Evolutionary conservation across 2,888 invertebrate genomes (phyloP), one percentile per base, ranked within the genome.

Genomic region (Nezara viridula): DNA sequence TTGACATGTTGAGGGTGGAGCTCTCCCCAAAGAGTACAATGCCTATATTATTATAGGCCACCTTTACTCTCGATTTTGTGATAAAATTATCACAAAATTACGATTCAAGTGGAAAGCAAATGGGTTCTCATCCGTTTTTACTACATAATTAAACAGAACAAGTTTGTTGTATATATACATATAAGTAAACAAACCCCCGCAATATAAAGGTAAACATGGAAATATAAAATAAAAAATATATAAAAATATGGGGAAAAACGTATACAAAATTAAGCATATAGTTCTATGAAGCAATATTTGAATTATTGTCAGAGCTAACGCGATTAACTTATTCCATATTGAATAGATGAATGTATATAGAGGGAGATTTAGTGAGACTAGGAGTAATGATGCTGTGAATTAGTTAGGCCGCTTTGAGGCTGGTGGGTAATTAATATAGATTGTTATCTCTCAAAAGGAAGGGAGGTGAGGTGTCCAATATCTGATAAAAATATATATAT

Each of bases 311-410:
- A 24, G 27, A 40, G 73, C 4, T 9, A 77, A 44, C 21, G 37
- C 40, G 37, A 77, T 77, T 77, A 77, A 77, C 14, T 5, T 37
- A 73, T 37, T 73, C 73, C 73, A 73, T 73, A 73, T 44, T 40
- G 77, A 40, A 77, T 77, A 77, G 77, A 21, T 19, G 77, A 77
- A 12, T 77, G 77, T 77, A 40, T 40, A 44, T 7, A 60, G 60
- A 16, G 40, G 40, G 73, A n/a, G 77, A 77, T 77, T 77, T 77
- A 77, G 40, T 77, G 40, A 0, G 73, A 3, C 40, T 24, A 40
- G 77, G 77, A 10, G 77, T 77, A 77, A 77, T 77, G 77, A 77
- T 40, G 19, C 40, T 40, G 40, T 77, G 77, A 77, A 77, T 77
- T 77, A 77, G 77, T 77, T 24, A 77, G 77, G 77, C 40, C 40